These are phyloP conservation scores for Chionis minor DNA, from an alignment of 2,113 vertebrate genomes.

Conservation along the genomic window DNA sequence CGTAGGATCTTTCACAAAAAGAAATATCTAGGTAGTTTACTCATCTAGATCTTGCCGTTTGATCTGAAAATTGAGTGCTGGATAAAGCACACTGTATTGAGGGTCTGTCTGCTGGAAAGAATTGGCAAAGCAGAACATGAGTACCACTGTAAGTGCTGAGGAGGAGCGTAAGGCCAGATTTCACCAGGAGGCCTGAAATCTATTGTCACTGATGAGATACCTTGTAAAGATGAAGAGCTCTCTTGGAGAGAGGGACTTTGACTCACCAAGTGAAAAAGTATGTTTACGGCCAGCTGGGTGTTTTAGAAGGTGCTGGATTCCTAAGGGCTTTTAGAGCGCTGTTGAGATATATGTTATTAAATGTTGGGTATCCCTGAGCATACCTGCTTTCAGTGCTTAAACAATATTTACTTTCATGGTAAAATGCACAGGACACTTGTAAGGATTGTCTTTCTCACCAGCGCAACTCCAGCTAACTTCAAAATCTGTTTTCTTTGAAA, in stretches of 20 bases:
- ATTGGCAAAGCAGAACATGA: neutral
- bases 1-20: neutral
- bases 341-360: neutral
- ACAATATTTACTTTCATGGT: neutral
- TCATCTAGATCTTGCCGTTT: neutral
- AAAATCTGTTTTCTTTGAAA: neutral
- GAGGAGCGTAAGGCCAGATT: neutral
- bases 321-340: neutral
- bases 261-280: neutral
- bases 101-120: neutral
- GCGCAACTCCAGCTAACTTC: neutral
- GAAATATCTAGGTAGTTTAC: neutral
- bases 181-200: neutral
- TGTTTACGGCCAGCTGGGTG: neutral
- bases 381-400: neutral
- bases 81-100: neutral
- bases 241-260: neutral
- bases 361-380: neutral
- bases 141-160: neutral
- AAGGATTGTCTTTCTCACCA: neutral
- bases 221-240: neutral
- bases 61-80: neutral
- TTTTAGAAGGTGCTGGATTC: neutral
- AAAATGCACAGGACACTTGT: neutral
- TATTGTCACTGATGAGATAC: neutral